phyloP scores from a whole-genome alignment of 2,113 vertebrate genomes.

The Elgaria multicarinata region DNA sequence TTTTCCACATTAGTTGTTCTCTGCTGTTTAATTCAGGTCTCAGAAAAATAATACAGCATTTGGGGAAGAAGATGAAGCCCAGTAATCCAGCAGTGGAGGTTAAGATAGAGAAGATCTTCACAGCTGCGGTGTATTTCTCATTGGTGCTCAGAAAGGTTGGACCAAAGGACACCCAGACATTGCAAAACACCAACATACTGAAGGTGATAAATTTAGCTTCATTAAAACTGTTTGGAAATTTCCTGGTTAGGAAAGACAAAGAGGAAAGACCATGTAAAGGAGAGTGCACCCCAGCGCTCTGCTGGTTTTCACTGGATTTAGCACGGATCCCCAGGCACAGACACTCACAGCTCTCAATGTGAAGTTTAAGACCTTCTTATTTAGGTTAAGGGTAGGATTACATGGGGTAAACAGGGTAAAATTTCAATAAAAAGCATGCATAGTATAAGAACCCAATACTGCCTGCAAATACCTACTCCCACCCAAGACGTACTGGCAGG shows the following conservation, averaged over 20 bases:
- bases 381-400: too few relatives aligned
- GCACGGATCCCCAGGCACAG: too few relatives aligned
- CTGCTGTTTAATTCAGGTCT: not conserved
- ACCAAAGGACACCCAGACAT: not conserved
- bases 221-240: not conserved
- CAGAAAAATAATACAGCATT: not conserved
- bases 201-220: constrained; percentile 3
- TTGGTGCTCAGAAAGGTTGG: constrained; percentile 61
- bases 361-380: too few relatives aligned
- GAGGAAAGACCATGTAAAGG: too few relatives aligned
- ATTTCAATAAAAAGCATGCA: too few relatives aligned
- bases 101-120: constrained; percentile 76
- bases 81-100: constrained; percentile 72
- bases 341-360: too few relatives aligned
- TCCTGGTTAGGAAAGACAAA: not conserved
- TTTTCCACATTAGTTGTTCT: not conserved
- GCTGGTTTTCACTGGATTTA: too few relatives aligned
- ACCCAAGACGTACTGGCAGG: too few relatives aligned
- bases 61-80: constrained; percentile 67
- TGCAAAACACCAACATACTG: constrained; percentile 3
- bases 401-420: too few relatives aligned
- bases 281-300: too few relatives aligned
- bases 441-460: too few relatives aligned
- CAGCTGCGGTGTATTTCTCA: constrained; percentile 69
- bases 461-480: too few relatives aligned